phyloP scores from a whole-genome alignment of 1,140 invertebrate genomes.

The Babylonia areolata region DNA sequence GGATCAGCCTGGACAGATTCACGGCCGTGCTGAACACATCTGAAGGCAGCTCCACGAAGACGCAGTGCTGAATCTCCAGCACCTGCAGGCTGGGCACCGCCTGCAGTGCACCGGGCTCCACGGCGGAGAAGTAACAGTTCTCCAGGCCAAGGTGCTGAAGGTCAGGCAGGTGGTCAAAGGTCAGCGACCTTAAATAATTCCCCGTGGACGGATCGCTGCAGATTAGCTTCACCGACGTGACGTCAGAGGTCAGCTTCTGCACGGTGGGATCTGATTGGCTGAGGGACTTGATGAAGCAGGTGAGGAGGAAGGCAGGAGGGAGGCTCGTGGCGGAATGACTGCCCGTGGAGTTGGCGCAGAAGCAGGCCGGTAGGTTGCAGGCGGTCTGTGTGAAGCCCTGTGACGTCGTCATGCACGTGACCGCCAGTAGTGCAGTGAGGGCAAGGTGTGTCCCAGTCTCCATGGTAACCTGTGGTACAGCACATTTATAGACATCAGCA shows the following conservation, averaged over 20 bases:
- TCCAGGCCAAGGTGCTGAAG: neutral
- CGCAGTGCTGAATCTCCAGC: neutral
- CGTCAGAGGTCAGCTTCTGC: neutral
- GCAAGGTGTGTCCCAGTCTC: too few species aligned
- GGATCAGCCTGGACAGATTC: neutral
- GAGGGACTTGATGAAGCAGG: slow-evolving; percentile 14
- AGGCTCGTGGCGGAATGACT: too few species aligned
- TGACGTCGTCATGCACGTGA: too few species aligned
- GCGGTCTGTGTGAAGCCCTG: too few species aligned
- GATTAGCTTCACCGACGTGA: neutral
- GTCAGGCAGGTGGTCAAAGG: neutral
- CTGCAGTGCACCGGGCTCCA: neutral
- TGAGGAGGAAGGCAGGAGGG: neutral
- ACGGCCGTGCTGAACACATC: neutral
- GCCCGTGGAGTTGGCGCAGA: neutral
- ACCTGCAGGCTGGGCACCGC: neutral
- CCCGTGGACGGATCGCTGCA: neutral
- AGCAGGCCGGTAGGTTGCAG: neutral
- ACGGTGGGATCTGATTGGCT: neutral
- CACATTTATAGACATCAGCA: too few species aligned
- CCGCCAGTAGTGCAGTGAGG: too few species aligned
- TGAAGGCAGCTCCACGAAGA: neutral
- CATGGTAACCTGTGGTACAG: too few species aligned
- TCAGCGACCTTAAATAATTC: neutral
- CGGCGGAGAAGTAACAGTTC: neutral